Evolutionary conservation across 2,797 vertebrate genomes (phyloP).

Genomic region (Tiaroga cobitis): DNA sequence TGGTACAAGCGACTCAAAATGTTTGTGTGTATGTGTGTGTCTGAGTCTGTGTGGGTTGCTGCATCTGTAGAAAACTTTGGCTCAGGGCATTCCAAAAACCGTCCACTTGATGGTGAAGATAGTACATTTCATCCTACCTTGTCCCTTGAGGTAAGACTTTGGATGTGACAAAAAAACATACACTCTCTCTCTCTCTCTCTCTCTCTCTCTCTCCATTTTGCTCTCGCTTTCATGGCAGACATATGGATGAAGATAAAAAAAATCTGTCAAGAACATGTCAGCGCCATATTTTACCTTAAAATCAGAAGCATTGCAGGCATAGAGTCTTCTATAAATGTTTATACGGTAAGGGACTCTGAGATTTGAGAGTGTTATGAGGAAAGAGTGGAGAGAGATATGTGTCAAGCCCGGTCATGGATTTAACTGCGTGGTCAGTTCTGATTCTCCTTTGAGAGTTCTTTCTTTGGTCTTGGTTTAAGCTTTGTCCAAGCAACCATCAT

Average conservation of each 20-base stretch:
- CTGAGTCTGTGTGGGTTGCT: slow-evolving; percentile 6
- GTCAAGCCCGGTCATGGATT: background rate
- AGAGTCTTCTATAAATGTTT: background rate
- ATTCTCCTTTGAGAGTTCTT: background rate
- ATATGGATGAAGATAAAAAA: background rate
- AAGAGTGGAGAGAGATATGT: background rate
- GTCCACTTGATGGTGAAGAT: slow-evolving; percentile 5
- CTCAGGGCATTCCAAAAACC: background rate
- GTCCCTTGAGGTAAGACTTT: slow-evolving; percentile 15
- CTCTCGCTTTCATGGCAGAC: background rate
- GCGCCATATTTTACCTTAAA: background rate
- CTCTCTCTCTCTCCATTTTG: background rate
- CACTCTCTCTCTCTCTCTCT: background rate
- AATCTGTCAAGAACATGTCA: background rate
- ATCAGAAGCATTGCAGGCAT: background rate
- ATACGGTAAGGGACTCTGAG: background rate
- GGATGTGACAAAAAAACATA: background rate
- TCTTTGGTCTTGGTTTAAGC: slow-evolving; percentile 26
- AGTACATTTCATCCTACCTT: background rate
- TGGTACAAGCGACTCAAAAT: slow-evolving; percentile 6
- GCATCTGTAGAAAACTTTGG: slow-evolving; percentile 22
- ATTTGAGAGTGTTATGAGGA: slow-evolving; percentile 10
- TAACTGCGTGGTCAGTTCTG: background rate
- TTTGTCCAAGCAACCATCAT: background rate
- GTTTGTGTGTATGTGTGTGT: background rate